Evolutionary conservation across 2,888 invertebrate species (phyloP).

Genomic region (Odontomyia ornata): DNA sequence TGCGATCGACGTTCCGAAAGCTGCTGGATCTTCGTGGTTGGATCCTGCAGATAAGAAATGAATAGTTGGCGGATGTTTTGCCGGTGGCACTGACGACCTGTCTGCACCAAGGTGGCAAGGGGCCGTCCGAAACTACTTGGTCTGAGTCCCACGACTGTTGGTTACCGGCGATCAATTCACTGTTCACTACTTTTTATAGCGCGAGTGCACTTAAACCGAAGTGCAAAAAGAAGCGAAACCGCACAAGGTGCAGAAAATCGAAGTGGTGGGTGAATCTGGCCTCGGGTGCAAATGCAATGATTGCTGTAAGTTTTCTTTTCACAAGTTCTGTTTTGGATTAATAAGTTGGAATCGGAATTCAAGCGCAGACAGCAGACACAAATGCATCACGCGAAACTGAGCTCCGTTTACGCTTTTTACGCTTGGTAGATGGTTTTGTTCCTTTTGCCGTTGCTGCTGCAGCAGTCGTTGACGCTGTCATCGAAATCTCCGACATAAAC

Average conservation of each 20-base stretch:
- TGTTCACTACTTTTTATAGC: neutral
- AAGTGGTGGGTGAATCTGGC: constrained; percentile 24
- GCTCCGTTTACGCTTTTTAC: neutral
- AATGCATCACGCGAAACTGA: neutral
- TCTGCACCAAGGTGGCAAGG: neutral
- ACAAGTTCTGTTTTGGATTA: constrained; percentile 24
- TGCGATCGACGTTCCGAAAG: neutral
- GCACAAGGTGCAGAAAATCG: constrained; percentile 21
- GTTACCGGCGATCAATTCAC: neutral
- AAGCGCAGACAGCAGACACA: constrained; percentile 26
- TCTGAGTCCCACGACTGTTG: neutral
- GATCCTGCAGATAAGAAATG: neutral
- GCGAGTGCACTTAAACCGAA: neutral
- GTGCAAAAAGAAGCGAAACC: neutral
- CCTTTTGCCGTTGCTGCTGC: neutral
- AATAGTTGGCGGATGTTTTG: neutral
- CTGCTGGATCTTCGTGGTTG: neutral
- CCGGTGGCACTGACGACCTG: neutral
- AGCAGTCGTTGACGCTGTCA: neutral
- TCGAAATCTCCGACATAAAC: neutral
- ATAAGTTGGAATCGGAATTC: constrained; percentile 11
- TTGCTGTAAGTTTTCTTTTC: constrained; percentile 16
- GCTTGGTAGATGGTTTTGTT: neutral
- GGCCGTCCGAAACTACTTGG: neutral
- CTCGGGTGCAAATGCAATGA: constrained; percentile 20